Evolutionary conservation across 92 coral and sea anemone genomes (phyloP).

Genomic region (Galaxea fascicularis): DNA sequence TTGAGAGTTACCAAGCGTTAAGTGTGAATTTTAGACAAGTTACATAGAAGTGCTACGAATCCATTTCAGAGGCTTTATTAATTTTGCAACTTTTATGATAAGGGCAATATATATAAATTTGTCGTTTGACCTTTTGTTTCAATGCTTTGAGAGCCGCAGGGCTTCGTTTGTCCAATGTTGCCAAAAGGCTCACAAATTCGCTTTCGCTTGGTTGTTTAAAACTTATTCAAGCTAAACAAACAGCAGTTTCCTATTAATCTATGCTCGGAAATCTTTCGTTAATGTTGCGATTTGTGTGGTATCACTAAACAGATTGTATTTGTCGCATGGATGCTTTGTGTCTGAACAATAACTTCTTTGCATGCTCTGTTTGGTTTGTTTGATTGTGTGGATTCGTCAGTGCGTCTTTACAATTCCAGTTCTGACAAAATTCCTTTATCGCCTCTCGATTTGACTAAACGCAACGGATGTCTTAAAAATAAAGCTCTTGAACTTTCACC

Average conservation of each 20-base stretch:
- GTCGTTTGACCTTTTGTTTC: background rate
- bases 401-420: background rate
- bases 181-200: background rate
- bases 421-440: conserved; percentile 1
- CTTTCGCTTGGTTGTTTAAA: no score
- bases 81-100: background rate
- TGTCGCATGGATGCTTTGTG: conserved; percentile 17
- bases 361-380: background rate
- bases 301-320: background rate
- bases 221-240: conserved; percentile 7
- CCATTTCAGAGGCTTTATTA: background rate
- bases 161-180: background rate
- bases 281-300: background rate
- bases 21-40: background rate
- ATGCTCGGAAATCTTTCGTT: background rate
- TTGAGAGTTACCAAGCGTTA: background rate
- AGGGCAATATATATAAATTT: background rate
- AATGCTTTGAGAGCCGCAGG: background rate
- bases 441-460: background rate
- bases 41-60: background rate
- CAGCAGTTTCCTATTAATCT: background rate
- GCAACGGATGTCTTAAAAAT: conserved; percentile 5
- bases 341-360: background rate
- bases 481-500: conserved; percentile 12
- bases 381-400: background rate